Conservation (phyloP, 1,140 invertebrate species). For the Rhysida immarginata region DNA sequence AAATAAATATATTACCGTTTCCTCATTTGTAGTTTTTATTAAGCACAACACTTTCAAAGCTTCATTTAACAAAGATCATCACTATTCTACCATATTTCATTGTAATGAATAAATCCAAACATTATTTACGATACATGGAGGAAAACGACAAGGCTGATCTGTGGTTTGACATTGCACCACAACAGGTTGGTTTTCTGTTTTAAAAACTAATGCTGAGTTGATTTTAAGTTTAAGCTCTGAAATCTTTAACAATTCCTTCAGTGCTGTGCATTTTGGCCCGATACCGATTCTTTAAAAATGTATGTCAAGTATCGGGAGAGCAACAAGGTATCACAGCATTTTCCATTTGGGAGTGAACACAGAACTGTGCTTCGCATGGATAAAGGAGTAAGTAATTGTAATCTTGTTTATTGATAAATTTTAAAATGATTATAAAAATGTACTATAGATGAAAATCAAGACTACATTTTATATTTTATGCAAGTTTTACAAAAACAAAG, state of each 20-base stretch:
- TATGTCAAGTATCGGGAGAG: slow-evolving; percentile 61
- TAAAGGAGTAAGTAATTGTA: slow-evolving; percentile 56
- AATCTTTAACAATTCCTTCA: too few relatives aligned
- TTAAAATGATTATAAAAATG: too few relatives aligned
- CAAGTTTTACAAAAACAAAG: too few relatives aligned
- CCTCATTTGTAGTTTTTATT: slow-evolving; percentile 29
- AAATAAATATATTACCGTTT: too few relatives aligned
- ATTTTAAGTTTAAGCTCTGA: too few relatives aligned
- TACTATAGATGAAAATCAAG: too few relatives aligned
- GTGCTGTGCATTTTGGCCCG: slow-evolving; percentile 61
- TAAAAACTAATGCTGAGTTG: too few relatives aligned
- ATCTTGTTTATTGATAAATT: too few relatives aligned
- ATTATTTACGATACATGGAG: slow-evolving; percentile 61
- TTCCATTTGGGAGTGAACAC: slow-evolving; percentile 49
- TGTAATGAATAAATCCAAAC: slow-evolving; percentile 54
- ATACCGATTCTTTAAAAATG: slow-evolving; percentile 62
- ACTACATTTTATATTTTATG: too few relatives aligned
- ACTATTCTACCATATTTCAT: slow-evolving; percentile 71
- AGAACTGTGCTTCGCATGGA: slow-evolving; percentile 64
- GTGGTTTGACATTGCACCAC: slow-evolving; percentile 57
- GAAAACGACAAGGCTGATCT: slow-evolving; percentile 66
- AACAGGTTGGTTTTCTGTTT: too few relatives aligned
- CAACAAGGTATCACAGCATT: slow-evolving; percentile 56
- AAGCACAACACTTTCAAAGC: slow-evolving; percentile 27
- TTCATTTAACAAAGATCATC: slow-evolving; percentile 65